Base-by-base conservation (phyloP, 2,888 invertebrate genomes). In the Galeopsomyia nigrocyanea region DNA sequence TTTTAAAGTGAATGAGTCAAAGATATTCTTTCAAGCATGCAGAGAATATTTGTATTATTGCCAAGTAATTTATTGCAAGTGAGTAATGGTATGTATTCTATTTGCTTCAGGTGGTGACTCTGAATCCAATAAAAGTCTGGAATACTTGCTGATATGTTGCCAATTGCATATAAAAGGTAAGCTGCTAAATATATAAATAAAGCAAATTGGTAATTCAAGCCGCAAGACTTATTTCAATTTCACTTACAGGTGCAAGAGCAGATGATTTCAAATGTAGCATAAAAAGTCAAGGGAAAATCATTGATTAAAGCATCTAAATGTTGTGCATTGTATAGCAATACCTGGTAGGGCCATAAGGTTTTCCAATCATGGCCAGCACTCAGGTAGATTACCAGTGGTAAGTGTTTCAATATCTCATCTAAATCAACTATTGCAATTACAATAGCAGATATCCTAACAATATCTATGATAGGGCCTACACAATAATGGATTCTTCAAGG, bases 401-500 rank as follows among this genome's bases (percentile, higher is more conserved):
- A 82, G 86, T 82, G 72, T 68, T 55, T 31, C 17, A 22, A 26
- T 62, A 67, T 47, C 49, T 72, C 70, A 22, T 60, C 50, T 31
- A 26, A 26, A 13, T 39, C 2, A 39, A 13, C 10, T 1, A 39
- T 39, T 39, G 10, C 7, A 39, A 26, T 5, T 26, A 26, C 26
- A 39, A 39, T 13, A 39, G 1, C 7, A 39, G 39, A 39, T 39
- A 39, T 13, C 39, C 1, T 5, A 39, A 39, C 13, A 39, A 39
- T 39, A 47, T 57, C 66, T 66, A 19, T 14, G 17, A 56, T 81
- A 91, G 97, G 95, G 96, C 96, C 72, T 96, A 97, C 87, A 95
- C 95, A 87, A 94, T 98, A 87, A 96, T 98, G 94, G 98, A 98
- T 89, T 97, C 98, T 67, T 98, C 97, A 79, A 91, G 98, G 83